A percentile compares a stretch with the other conserved stretches of the same genome.
Conservation (phyloP, 2,888 invertebrate genomes). For the Leptopilina myrica region DNA sequence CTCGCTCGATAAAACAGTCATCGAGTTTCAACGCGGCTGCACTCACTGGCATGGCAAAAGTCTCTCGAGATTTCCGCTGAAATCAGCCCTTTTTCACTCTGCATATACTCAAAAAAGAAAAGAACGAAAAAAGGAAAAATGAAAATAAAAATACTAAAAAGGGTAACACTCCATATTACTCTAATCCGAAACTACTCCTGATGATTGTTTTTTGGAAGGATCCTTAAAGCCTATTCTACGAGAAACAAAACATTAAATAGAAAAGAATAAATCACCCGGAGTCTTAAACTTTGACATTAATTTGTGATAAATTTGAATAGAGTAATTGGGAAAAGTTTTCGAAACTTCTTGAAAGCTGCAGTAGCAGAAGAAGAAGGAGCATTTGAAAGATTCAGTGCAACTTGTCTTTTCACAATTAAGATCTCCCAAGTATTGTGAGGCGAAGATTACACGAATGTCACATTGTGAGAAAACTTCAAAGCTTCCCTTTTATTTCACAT, state of each 20-base stretch:
- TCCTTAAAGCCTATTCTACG: no score
- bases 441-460: conserved; percentile 11
- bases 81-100: conserved; percentile 27
- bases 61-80: conserved; percentile 4
- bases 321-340: neutral
- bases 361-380: neutral
- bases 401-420: conserved; percentile 14
- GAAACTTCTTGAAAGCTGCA: neutral
- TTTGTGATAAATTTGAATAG: neutral
- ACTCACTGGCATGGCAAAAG: conserved; percentile 22
- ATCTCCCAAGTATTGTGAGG: neutral
- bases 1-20: conserved; percentile 34
- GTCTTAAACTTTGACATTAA: no score
- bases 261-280: no score
- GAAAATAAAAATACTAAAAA: neutral
- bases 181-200: neutral
- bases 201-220: no score
- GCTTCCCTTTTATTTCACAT: conserved; percentile 6
- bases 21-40: conserved; percentile 35
- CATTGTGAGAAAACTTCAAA: conserved; percentile 11
- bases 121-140: neutral
- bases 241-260: no score
- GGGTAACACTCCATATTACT: no score
- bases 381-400: neutral
- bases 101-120: neutral